These are phyloP conservation scores for Agapornis canus DNA, from an alignment of 2,797 vertebrate species.

Conservation along the genomic window DNA sequence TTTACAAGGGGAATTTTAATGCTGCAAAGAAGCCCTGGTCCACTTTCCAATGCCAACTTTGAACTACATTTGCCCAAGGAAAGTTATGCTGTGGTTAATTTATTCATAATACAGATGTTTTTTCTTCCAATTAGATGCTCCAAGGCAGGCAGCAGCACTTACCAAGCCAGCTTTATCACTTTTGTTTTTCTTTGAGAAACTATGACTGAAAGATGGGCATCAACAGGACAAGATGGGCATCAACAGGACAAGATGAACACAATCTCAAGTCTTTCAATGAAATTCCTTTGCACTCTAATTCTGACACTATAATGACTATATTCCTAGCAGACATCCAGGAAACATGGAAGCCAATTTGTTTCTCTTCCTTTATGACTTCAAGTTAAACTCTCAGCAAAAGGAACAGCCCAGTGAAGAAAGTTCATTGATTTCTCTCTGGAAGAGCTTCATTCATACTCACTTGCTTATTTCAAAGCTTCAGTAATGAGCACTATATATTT, in stretches of 20 bases:
- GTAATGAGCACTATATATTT: not conserved
- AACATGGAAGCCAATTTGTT: not conserved
- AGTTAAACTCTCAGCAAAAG: constrained; percentile 20
- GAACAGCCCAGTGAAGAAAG: not conserved
- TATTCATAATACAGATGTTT: not conserved
- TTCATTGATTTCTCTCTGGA: not conserved
- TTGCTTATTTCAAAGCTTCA: not conserved
- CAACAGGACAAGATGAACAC: too few species aligned
- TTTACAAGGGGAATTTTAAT: not conserved
- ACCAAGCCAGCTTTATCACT: not conserved
- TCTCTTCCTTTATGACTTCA: not conserved
- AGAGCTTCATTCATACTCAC: not conserved
- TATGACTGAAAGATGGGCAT: not conserved
- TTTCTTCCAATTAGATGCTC: not conserved
- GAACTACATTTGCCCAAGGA: not conserved
- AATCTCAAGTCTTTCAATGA: too few species aligned
- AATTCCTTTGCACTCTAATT: not conserved
- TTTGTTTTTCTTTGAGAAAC: not conserved
- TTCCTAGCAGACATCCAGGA: constrained; percentile 10
- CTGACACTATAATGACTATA: not conserved
- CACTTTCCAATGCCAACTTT: not conserved
- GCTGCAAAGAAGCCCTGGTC: not conserved
- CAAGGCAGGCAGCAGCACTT: not conserved
- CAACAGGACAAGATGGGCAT: not conserved
- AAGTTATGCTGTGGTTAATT: not conserved